These are phyloP conservation scores for Alosa alosa DNA, from an alignment of 2,113 vertebrate species.

Conservation along the genomic window DNA sequence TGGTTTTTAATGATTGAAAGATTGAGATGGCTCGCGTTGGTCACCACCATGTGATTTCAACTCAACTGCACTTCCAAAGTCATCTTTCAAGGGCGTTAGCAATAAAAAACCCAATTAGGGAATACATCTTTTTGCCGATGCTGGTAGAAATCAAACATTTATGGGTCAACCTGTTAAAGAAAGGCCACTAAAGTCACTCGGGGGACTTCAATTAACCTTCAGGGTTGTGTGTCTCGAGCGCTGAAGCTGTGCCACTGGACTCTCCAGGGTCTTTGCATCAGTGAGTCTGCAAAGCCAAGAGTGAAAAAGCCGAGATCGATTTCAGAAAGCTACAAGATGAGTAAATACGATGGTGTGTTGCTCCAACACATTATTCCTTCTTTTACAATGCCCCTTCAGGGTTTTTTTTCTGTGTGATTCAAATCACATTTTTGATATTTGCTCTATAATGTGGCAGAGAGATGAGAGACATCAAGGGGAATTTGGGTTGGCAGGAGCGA, in stretches of 20 bases:
- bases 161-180: slow-evolving; percentile 67
- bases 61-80: not conserved
- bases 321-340: slow-evolving; percentile 55
- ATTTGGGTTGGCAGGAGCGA: slow-evolving; percentile 54
- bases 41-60: not conserved
- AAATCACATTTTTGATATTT: slow-evolving; percentile 84
- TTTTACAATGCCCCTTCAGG: slow-evolving; percentile 67
- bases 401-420: slow-evolving; percentile 71
- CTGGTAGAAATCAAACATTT: slow-evolving; percentile 65
- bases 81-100: slow-evolving; percentile 56
- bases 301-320: slow-evolving; percentile 55
- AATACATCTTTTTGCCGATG: slow-evolving; percentile 61
- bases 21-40: not conserved
- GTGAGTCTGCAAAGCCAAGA: slow-evolving; percentile 38
- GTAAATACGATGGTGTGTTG: slow-evolving; percentile 38
- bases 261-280: slow-evolving; percentile 47
- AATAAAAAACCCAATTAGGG: slow-evolving; percentile 41
- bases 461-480: slow-evolving; percentile 64
- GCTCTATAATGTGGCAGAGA: slow-evolving; percentile 76
- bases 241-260: slow-evolving; percentile 40
- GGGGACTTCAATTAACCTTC: slow-evolving; percentile 73
- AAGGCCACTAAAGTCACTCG: slow-evolving; percentile 61
- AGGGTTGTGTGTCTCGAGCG: slow-evolving; percentile 60
- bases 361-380: slow-evolving; percentile 48
- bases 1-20: not conserved